These are phyloP conservation scores for Tapirus terrestris DNA, from an alignment of 2,113 vertebrate genomes.

Conservation along the genomic window DNA sequence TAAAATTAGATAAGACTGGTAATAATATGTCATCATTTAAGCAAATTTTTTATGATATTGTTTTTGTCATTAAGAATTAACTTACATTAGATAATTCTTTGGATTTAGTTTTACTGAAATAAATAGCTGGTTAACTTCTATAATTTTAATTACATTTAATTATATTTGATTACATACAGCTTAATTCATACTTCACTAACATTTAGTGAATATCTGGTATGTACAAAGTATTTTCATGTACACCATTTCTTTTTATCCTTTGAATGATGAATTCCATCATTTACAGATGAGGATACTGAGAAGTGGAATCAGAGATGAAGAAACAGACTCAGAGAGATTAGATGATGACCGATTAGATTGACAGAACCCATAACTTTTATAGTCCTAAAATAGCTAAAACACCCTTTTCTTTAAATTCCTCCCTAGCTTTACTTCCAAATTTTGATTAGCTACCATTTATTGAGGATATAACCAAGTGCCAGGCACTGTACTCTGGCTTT, in stretches of 20 bases:
- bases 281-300: neutral
- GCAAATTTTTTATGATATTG: neutral
- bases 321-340: neutral
- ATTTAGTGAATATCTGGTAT: neutral
- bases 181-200: neutral
- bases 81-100: neutral
- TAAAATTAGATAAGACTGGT: neutral
- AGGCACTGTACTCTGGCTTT: neutral
- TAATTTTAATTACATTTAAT: neutral
- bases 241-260: neutral
- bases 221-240: neutral
- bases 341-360: neutral
- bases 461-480: neutral
- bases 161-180: neutral
- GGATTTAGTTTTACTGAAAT: neutral
- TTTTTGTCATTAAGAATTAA: neutral
- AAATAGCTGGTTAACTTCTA: neutral
- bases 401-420: neutral
- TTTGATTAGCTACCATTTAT: neutral
- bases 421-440: neutral
- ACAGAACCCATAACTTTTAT: neutral
- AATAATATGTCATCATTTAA: neutral
- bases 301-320: neutral
- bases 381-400: neutral
- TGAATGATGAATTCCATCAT: neutral